Evolutionary conservation across 2,888 invertebrate species (phyloP), one percentile per base, ranked within the genome.

Genomic region (Julus scandinavius): DNA sequence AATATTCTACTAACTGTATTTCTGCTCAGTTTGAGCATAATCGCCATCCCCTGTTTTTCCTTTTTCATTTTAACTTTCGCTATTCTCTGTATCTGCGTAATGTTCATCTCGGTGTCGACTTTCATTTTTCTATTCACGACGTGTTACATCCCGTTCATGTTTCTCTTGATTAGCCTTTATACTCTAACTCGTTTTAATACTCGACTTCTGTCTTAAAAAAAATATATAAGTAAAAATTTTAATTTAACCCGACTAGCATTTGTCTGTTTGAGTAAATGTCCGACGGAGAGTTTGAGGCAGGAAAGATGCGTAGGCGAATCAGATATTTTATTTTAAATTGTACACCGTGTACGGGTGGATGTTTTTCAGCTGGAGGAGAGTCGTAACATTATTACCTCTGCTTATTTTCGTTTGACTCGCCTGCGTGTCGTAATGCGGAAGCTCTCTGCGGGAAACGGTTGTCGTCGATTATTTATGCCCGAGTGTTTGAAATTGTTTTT

Each of bases 31-130:
- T 41, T 49, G 41, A 45, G 41, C 85, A 41, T 49, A 49, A 1
- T 85, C 17, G 85, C 85, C 85, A n/a, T 85, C 5, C 85, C 85
- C 49, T 85, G 49, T 85, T 41, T 85, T 41, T 45, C 49, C 41
- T 85, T 85, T 49, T 85, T 41, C 85, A 85, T 85, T 85, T 38
- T 85, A 45, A 49, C 85, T n/a, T 41, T 20, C n/a, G 85, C 85
- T 4, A 3, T 85, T 17, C 3, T 38, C n/a, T 45, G 41, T 45
- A 85, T 49, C 41, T 17, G 45, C 9, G 20, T 85, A 41, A 49
- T 85, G 41, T 85, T 20, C n/a, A 49, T 41, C 49, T 9, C 85
- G 9, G 49, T 49, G 49, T 85, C 85, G 7, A 20, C 20, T 6
- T 85, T 85, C 45, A 85, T 85, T 49, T 85, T 85, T 41, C 20